Evolutionary conservation across 92 coral and sea anemone species (phyloP).

Genomic region (Heteractis magnifica): DNA sequence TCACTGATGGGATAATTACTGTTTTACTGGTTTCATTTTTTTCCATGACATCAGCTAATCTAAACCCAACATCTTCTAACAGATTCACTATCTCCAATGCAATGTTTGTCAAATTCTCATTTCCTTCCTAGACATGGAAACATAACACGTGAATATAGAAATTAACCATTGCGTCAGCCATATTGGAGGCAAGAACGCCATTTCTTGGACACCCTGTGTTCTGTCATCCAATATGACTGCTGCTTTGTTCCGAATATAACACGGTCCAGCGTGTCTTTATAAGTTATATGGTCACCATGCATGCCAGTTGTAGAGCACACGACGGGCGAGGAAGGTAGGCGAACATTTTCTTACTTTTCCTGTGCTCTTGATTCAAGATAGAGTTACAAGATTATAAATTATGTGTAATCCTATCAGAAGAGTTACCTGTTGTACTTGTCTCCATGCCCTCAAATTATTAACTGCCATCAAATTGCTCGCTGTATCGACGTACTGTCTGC

Average conservation of each 20-base stretch:
- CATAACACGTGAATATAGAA: not conserved
- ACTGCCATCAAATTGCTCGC: constrained; percentile 39
- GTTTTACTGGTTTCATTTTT: constrained; percentile 2
- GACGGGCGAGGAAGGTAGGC: no score
- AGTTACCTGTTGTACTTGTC: constrained; percentile 40
- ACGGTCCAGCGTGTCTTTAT: no score
- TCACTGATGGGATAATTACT: constrained; percentile 10
- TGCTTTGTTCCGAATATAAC: no score
- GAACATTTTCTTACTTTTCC: no score
- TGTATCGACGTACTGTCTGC: constrained; percentile 16
- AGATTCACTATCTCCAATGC: constrained; percentile 20
- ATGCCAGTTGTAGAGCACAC: no score
- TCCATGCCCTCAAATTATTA: constrained; percentile 38
- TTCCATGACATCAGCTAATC: not conserved
- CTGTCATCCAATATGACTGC: no score
- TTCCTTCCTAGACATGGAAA: constrained; percentile 6
- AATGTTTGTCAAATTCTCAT: not conserved
- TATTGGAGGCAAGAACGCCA: no score
- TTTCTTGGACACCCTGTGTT: no score
- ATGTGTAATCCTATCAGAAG: not conserved
- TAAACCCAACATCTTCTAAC: constrained; percentile 23
- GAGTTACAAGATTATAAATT: no score
- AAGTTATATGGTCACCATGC: no score
- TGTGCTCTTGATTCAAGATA: no score
- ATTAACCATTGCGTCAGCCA: no score